These are phyloP conservation scores for Gnathonemus echidnorhynchus DNA, from an alignment of 2,113 vertebrate genomes.

Conservation along the genomic window DNA sequence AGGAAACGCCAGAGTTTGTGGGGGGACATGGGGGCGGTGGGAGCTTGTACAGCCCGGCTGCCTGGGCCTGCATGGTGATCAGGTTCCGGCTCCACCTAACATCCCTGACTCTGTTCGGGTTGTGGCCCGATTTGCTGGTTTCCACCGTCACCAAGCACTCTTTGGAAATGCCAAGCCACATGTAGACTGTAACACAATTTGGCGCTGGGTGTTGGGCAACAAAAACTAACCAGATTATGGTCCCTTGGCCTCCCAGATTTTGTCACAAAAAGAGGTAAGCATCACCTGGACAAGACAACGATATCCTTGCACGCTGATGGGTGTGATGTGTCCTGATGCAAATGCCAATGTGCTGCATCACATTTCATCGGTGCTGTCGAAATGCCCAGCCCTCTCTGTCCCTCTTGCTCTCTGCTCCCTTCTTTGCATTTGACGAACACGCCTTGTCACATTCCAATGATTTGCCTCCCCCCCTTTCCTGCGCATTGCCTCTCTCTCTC, in stretches of 20 bases:
- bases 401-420: slow-evolving; percentile 18
- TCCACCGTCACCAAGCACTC: neutral
- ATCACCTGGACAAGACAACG: neutral
- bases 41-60: neutral
- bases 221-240: neutral
- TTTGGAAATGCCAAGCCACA: neutral
- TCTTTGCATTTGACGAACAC: slow-evolving; percentile 63
- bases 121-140: neutral
- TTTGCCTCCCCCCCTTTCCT: slow-evolving; percentile 52
- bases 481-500: slow-evolving; percentile 28
- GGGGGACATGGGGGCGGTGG: neutral
- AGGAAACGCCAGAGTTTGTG: neutral
- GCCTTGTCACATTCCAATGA: slow-evolving; percentile 74
- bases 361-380: neutral
- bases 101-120: neutral
- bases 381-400: slow-evolving; percentile 3
- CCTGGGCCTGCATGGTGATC: neutral
- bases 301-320: neutral
- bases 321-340: neutral
- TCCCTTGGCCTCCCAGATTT: neutral
- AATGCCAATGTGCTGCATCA: neutral
- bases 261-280: neutral
- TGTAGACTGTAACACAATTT: neutral
- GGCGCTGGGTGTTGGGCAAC: neutral
- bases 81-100: neutral